Conservation (phyloP, 2,888 invertebrate species). For the Leistus spinibarbis region DNA sequence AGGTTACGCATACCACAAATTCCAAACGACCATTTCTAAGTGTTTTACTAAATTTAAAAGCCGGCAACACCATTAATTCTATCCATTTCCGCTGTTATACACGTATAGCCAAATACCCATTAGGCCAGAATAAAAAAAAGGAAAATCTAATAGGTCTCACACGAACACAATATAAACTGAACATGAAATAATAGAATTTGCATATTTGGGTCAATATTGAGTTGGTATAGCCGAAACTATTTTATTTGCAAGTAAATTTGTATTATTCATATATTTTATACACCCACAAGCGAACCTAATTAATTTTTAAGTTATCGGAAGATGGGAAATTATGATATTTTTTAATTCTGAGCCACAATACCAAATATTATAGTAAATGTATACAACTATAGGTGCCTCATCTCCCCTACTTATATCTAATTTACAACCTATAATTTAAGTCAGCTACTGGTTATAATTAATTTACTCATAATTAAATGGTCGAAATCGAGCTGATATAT, state of each 20-base stretch:
- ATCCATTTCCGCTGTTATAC: conserved; percentile 10
- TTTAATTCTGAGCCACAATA: too few species aligned
- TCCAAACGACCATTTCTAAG: conserved; percentile 12
- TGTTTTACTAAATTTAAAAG: conserved; percentile 28
- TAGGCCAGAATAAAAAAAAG: not conserved
- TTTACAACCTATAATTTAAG: not conserved
- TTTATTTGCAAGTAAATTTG: conserved; percentile 13
- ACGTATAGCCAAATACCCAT: not conserved
- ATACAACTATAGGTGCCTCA: too few species aligned
- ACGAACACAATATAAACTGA: not conserved
- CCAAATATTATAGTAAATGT: too few species aligned
- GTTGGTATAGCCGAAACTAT: not conserved
- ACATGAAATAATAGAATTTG: not conserved
- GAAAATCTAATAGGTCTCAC: not conserved
- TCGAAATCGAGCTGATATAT: conserved; percentile 20
- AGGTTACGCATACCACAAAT: conserved; percentile 14
- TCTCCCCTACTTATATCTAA: not conserved
- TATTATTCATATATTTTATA: conserved; percentile 15
- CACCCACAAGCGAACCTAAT: not conserved
- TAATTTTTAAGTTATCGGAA: too few species aligned
- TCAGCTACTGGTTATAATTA: not conserved
- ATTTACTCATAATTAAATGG: conserved; percentile 11
- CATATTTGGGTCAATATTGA: not conserved
- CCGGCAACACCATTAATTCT: conserved; percentile 28
- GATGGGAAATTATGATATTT: too few species aligned